Evolutionary conservation across 2,113 vertebrate genomes (phyloP).

Genomic region (Lanius ludovicianus): DNA sequence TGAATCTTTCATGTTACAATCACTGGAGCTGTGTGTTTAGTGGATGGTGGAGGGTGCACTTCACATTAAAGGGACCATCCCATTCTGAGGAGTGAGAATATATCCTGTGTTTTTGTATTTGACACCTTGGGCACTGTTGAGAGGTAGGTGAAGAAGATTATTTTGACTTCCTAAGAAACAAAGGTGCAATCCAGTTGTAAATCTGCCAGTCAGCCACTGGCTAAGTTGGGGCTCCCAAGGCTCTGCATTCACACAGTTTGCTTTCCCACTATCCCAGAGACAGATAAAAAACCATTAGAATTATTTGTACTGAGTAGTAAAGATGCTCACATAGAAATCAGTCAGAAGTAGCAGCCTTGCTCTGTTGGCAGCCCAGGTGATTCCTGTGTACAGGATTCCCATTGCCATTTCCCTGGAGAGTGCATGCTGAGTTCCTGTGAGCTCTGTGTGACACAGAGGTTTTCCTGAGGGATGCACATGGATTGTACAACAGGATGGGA

Average conservation of each 20-base stretch:
- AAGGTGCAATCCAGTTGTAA: neutral
- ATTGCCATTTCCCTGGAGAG: neutral
- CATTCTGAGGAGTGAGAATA: neutral
- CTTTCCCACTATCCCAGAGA: neutral
- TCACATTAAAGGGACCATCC: neutral
- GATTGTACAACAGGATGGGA: neutral
- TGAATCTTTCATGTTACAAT: rapidly evolving
- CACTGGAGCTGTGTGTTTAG: neutral
- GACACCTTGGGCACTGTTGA: neutral
- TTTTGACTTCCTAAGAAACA: neutral
- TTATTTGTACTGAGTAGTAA: neutral
- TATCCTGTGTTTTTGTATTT: neutral
- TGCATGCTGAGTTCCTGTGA: neutral
- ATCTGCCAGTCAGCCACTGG: neutral
- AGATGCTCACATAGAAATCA: neutral
- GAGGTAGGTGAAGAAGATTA: neutral
- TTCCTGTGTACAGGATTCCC: neutral
- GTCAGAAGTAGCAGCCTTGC: neutral
- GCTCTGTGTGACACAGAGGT: neutral
- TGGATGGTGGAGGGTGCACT: neutral
- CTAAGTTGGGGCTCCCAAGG: neutral
- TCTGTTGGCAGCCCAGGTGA: neutral
- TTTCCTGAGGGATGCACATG: neutral
- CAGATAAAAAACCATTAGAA: neutral
- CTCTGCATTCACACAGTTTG: neutral